Conservation (phyloP, 2,888 invertebrate species). For the Dione vanillae region DNA sequence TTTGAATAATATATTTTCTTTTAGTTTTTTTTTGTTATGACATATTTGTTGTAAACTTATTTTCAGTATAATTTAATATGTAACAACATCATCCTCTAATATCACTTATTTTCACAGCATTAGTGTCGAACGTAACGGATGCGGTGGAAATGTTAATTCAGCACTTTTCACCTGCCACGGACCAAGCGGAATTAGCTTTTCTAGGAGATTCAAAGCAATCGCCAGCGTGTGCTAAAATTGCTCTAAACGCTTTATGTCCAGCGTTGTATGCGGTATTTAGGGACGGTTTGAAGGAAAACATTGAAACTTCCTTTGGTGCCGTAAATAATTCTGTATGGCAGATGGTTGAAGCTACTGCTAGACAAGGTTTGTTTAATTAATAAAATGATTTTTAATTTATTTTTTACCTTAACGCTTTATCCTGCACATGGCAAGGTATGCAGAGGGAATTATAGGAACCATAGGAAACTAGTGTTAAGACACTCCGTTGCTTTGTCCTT, state of each 20-base stretch:
- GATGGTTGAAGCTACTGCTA: slow-evolving; percentile 94
- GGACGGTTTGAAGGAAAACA: slow-evolving; percentile 91
- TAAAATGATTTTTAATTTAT: too few species aligned
- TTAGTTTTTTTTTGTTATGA: neutral
- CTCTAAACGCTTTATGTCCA: slow-evolving; percentile 91
- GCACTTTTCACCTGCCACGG: slow-evolving; percentile 87
- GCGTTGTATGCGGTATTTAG: slow-evolving; percentile 92
- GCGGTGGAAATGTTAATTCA: slow-evolving; percentile 90
- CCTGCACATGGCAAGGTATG: too few species aligned
- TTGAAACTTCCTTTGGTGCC: slow-evolving; percentile 93
- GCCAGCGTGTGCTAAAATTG: slow-evolving; percentile 88
- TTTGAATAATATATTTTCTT: neutral
- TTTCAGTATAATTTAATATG: neutral
- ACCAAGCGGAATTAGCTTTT: slow-evolving; percentile 84
- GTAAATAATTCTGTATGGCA: slow-evolving; percentile 95
- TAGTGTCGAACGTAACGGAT: slow-evolving; percentile 89
- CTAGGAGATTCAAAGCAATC: slow-evolving; percentile 85
- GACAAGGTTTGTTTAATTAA: slow-evolving; percentile 85
- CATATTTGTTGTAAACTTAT: neutral
- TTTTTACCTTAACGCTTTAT: too few species aligned
- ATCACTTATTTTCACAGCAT: slow-evolving; percentile 73
- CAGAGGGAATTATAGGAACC: too few species aligned
- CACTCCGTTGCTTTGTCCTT: too few species aligned
- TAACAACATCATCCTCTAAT: slow-evolving; percentile 1
- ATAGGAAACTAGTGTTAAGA: too few species aligned